These are phyloP conservation scores for Halotydeus destructor DNA, from an alignment of 1,140 invertebrate genomes.

Conservation along the genomic window DNA sequence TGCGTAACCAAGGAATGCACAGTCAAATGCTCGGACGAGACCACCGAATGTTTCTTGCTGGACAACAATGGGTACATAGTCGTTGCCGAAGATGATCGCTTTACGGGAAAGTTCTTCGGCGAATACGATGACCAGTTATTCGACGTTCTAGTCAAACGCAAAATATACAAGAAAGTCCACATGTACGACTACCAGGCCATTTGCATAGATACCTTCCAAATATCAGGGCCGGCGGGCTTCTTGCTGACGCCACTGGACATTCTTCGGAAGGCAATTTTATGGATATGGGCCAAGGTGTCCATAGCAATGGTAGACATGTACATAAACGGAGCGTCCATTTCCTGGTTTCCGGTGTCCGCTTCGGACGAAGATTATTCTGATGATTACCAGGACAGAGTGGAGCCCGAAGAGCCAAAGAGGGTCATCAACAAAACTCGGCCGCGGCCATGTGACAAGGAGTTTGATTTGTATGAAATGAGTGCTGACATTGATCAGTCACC, in stretches of 20 bases:
- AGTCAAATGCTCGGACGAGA: constrained; percentile 33
- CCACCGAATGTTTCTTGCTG: constrained; percentile 66
- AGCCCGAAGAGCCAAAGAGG: neutral
- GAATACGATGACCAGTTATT: constrained; percentile 85
- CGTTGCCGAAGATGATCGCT: neutral
- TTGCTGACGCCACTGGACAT: constrained; percentile 20
- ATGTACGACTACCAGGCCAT: constrained; percentile 71
- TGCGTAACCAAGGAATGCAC: constrained; percentile 14
- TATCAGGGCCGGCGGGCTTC: constrained; percentile 23
- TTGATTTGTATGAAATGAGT: constrained; percentile 63
- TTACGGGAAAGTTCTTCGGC: constrained; percentile 46
- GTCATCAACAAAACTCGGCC: constrained; percentile 16
- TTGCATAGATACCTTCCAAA: constrained; percentile 42
- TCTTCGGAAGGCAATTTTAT: neutral
- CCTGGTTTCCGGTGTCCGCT: neutral
- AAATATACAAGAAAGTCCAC: constrained; percentile 62
- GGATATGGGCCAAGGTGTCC: constrained; percentile 4
- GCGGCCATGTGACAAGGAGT: constrained; percentile 59
- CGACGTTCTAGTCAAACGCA: constrained; percentile 70
- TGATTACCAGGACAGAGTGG: neutral
- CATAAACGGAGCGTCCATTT: neutral
- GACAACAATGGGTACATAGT: constrained; percentile 51
- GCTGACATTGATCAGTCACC: constrained; percentile 36
- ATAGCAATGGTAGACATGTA: neutral
- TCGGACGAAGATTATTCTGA: neutral